Evolutionary conservation across 2,113 vertebrate genomes (phyloP).

Genomic region (Micronycteris hirsuta): DNA sequence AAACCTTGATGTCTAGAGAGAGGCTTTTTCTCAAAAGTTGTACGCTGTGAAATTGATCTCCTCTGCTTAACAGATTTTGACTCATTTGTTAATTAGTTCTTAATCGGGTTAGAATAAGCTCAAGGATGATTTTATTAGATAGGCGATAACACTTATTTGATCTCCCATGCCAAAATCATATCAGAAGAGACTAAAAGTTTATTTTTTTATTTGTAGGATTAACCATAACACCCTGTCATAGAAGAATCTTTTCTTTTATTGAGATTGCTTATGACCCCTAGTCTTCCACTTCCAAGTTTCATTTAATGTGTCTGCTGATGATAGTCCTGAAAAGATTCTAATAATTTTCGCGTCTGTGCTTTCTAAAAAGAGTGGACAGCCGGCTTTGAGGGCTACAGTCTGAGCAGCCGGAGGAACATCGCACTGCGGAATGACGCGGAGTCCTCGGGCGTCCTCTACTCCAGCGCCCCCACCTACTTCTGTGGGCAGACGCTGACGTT

Average conservation of each 20-base stretch:
- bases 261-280: neutral
- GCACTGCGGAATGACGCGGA: constrained; percentile 90
- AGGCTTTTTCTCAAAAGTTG: neutral
- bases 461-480: constrained; percentile 92
- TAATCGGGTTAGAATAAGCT: neutral
- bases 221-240: neutral
- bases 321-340: neutral
- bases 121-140: neutral
- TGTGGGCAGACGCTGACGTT: constrained; percentile 96
- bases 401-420: constrained; percentile 96
- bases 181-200: neutral
- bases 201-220: neutral
- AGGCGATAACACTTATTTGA: neutral
- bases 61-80: neutral
- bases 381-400: constrained; percentile 93
- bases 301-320: neutral
- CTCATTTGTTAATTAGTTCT: neutral
- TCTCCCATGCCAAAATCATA: neutral
- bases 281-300: neutral
- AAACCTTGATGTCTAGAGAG: neutral
- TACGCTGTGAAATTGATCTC: neutral
- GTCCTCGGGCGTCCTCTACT: constrained; percentile 88
- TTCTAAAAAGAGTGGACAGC: constrained; percentile 87
- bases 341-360: constrained; percentile 33
- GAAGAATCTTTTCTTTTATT: neutral